These are phyloP conservation scores for Styela plicata DNA, from an alignment of 23 tunicate species.

Conservation along the genomic window DNA sequence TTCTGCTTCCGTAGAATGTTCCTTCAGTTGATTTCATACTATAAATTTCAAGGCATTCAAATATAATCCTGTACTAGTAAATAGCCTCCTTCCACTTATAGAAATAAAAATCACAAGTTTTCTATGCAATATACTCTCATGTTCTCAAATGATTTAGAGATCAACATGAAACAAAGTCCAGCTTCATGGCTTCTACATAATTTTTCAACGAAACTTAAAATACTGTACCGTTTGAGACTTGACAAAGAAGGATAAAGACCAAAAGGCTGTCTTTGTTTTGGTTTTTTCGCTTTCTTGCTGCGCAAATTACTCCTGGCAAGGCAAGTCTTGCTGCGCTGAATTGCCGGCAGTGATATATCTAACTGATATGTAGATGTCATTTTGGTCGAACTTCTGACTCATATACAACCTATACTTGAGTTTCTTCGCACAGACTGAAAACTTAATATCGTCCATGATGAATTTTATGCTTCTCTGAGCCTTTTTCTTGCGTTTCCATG, in stretches of 20 bases:
- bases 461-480: not conserved
- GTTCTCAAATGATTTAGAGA: no score
- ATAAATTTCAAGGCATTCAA: no score
- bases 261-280: conserved; percentile 23
- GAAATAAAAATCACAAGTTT: no score
- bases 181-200: no score
- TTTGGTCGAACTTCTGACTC: not conserved
- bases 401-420: not conserved
- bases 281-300: not conserved
- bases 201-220: not conserved
- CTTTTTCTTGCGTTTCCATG: not conserved
- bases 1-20: no score
- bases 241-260: conserved; percentile 38
- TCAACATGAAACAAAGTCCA: no score
- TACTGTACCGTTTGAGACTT: conserved; percentile 30
- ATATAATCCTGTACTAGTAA: no score
- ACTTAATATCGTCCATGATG: not conserved
- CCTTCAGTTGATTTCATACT: no score
- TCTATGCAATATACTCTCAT: no score
- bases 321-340: not conserved
- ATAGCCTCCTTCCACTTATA: no score
- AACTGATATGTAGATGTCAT: conserved; percentile 23
- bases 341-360: conserved; percentile 30
- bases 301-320: not conserved
- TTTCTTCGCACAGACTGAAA: not conserved